Conservation (phyloP, 2,888 invertebrate genomes). For the Kryphioiulus occultus region DNA sequence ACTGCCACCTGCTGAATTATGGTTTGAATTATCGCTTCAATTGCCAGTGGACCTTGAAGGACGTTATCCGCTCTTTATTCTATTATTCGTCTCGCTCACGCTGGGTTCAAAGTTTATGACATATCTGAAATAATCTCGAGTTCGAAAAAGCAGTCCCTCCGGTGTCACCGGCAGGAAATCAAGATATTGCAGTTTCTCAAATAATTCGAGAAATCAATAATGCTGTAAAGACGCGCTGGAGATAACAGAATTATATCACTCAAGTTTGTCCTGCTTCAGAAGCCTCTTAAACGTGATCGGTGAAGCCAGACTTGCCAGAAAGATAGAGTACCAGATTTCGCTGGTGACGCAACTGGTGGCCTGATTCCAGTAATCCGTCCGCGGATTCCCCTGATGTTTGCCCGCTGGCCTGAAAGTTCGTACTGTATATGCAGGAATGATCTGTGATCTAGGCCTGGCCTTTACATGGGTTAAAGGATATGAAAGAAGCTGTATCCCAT, state of each 20-base stretch:
- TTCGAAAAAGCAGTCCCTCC: not conserved
- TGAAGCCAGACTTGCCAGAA: not conserved
- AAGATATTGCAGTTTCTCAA: not conserved
- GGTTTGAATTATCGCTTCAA: not conserved
- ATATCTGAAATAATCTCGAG: not conserved
- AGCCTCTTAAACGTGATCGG: not conserved
- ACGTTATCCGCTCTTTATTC: not conserved
- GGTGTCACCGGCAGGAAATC: not conserved
- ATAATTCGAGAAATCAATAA: constrained; percentile 33
- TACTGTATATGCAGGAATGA: not conserved
- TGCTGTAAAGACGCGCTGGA: not conserved
- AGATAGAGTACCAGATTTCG: not conserved
- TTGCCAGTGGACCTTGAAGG: not conserved
- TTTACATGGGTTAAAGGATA: no score
- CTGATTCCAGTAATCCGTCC: not conserved
- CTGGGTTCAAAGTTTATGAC: not conserved
- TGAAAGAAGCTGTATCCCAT: no score
- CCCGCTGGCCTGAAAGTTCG: not conserved
- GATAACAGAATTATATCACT: constrained; percentile 32
- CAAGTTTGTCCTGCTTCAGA: constrained; percentile 21
- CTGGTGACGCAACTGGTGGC: not conserved
- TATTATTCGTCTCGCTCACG: not conserved
- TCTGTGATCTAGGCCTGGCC: not conserved
- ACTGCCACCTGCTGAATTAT: not conserved
- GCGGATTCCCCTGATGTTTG: not conserved